Percentiles rank a stretch among this genome's conserved stretches.
Conservation (phyloP, 2,888 invertebrate genomes). For the Fissipunctia ypsillon region DNA sequence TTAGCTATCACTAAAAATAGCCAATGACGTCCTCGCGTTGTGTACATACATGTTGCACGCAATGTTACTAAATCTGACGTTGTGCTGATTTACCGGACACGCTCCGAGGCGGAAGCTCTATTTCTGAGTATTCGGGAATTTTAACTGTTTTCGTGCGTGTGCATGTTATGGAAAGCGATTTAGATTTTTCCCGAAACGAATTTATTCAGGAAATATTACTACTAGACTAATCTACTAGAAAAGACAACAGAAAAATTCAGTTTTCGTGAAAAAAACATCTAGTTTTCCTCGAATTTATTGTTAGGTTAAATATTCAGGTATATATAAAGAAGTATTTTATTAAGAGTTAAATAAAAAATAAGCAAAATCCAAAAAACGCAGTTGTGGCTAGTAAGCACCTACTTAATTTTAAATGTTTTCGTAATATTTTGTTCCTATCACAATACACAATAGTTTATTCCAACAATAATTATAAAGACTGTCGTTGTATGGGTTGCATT, state of each 20-base stretch:
- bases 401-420: neutral
- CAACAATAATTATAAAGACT: neutral
- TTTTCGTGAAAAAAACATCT: neutral
- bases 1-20: constrained; percentile 21
- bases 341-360: neutral
- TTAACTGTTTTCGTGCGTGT: constrained; percentile 35
- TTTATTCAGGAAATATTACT: neutral
- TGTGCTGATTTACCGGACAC: constrained; percentile 44
- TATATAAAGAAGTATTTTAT: neutral
- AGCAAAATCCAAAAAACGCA: neutral
- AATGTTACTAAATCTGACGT: constrained; percentile 42
- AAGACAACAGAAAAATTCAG: neutral
- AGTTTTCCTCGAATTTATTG: neutral
- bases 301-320: neutral
- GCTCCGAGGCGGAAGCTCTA: constrained; percentile 45
- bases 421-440: neutral
- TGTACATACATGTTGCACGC: constrained; percentile 27
- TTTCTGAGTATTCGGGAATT: constrained; percentile 41
- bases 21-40: neutral
- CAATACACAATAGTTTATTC: neutral
- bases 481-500: too few relatives aligned
- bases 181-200: neutral
- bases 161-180: neutral
- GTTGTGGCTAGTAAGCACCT: neutral
- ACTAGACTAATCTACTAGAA: too few relatives aligned